Evolutionary conservation across 2,797 vertebrate species (phyloP).

Genomic region (Percopsis omiscomaycus): DNA sequence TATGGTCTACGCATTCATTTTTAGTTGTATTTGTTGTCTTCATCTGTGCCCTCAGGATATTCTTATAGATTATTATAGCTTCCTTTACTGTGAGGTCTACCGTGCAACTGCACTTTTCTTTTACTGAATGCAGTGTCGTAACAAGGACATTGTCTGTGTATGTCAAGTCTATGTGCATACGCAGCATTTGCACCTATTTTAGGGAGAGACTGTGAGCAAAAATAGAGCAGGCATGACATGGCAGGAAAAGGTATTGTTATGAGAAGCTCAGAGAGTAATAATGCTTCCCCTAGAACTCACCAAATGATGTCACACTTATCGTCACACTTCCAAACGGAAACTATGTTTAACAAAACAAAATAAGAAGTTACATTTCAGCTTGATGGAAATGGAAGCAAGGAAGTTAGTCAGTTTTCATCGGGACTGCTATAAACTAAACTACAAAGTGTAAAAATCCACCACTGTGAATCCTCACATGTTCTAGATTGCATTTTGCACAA

Average conservation of each 20-base stretch:
- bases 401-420: no score
- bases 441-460: no score
- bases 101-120: constrained; percentile 47
- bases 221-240: constrained; percentile 42
- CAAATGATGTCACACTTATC: constrained; percentile 31
- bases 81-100: constrained; percentile 44
- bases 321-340: constrained; percentile 38
- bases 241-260: constrained; percentile 64
- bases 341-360: constrained; percentile 23
- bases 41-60: constrained; percentile 50
- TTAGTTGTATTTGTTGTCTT: constrained; percentile 32
- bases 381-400: background rate
- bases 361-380: constrained; percentile 13
- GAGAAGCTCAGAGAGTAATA: constrained; percentile 11
- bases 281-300: constrained; percentile 9
- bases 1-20: no score
- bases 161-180: constrained; percentile 22
- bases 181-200: constrained; percentile 55
- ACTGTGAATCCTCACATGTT: no score
- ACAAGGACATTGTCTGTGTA: constrained; percentile 43
- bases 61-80: constrained; percentile 60
- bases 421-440: no score
- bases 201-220: constrained; percentile 34
- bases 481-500: no score
- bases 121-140: constrained; percentile 41